A percentile compares a stretch with the other conserved stretches of the same genome.
Conservation (phyloP, 2,888 invertebrate genomes). For the Onchidella celtica region DNA sequence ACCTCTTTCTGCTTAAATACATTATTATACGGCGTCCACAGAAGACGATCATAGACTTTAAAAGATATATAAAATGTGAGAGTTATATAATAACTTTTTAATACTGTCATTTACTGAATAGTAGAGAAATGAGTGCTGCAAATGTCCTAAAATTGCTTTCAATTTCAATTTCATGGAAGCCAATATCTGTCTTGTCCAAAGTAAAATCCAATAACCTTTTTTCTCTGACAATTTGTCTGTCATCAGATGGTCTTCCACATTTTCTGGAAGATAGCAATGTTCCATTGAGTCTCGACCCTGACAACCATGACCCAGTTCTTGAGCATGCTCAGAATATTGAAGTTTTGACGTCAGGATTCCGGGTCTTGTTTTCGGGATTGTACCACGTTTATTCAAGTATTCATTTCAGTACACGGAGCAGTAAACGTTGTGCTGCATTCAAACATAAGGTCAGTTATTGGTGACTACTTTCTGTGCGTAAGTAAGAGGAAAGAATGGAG, state of each 20-base stretch:
- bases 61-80: too few relatives aligned
- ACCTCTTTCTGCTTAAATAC: too few relatives aligned
- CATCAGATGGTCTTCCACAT: background rate
- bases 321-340: background rate
- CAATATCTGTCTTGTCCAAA: background rate
- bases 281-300: background rate
- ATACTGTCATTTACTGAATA: too few relatives aligned
- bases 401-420: background rate
- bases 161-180: too few relatives aligned
- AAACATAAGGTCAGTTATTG: background rate
- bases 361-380: background rate
- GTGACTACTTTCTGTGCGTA: too few relatives aligned
- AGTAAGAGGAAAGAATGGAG: too few relatives aligned
- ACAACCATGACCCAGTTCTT: background rate
- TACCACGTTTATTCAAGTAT: background rate
- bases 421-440: background rate
- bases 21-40: too few relatives aligned
- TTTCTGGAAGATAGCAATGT: background rate
- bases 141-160: too few relatives aligned
- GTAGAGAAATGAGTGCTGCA: too few relatives aligned
- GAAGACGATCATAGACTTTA: too few relatives aligned
- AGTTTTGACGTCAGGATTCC: background rate
- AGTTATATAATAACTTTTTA: too few relatives aligned
- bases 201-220: background rate
- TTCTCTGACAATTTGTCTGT: too few relatives aligned